A percentile compares a stretch with the other conserved stretches of the same genome.
These are phyloP conservation scores for Condylura cristata DNA, from an alignment of 2,113 vertebrate genomes.

Conservation along the genomic window DNA sequence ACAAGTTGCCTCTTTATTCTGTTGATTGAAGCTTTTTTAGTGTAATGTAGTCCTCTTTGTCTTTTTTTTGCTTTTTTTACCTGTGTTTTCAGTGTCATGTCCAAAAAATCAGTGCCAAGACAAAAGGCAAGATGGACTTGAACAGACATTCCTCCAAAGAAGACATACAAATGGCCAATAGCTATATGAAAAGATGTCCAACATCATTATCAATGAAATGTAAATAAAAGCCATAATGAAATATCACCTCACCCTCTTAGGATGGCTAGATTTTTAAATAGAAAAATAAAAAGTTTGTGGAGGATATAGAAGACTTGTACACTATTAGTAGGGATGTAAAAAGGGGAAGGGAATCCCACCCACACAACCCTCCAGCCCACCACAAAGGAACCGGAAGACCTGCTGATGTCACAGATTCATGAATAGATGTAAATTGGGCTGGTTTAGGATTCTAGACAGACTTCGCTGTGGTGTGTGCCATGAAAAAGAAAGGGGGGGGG, in stretches of 20 bases:
- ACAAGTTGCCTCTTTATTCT: not conserved
- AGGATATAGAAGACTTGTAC: not conserved
- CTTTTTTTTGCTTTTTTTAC: constrained; percentile 33
- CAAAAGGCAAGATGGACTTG: not conserved
- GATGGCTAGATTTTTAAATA: not conserved
- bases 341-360: constrained; percentile 84
- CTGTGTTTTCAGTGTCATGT: not conserved
- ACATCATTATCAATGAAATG: not conserved
- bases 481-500: constrained; percentile 64
- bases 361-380: constrained; percentile 84
- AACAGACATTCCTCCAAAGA: not conserved
- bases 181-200: not conserved
- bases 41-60: not conserved
- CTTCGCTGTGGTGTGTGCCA: constrained; percentile 66
- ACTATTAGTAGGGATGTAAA: not conserved
- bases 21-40: not conserved
- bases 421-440: constrained; percentile 88
- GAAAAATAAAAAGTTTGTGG: not conserved
- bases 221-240: not conserved
- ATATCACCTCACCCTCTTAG: not conserved
- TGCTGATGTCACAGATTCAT: constrained; percentile 91
- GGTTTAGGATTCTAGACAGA: constrained; percentile 80
- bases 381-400: constrained; percentile 83
- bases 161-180: not conserved
- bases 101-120: constrained; percentile 19